phyloP scores from a whole-genome alignment of 2,888 invertebrate species.

The Andrena haemorrhoa region DNA sequence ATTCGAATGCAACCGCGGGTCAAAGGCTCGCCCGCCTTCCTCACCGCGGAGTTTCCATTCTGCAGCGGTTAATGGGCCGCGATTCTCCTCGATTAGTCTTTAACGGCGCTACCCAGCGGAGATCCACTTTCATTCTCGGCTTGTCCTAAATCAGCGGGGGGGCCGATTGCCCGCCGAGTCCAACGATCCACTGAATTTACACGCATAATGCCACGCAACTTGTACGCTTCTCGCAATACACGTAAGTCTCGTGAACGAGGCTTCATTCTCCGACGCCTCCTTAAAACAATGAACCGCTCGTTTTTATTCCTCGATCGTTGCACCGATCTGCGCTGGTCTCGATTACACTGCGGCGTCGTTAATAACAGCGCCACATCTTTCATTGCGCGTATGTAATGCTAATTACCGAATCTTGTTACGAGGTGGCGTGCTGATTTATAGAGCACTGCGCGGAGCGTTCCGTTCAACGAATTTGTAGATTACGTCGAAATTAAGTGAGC shows the following conservation, averaged over 20 bases:
- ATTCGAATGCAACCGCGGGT: conserved; percentile 47
- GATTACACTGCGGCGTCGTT: not conserved
- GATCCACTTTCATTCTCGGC: conserved; percentile 31
- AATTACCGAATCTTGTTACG: conserved; percentile 28
- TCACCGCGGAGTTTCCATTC: conserved; percentile 27
- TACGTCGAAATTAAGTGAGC: conserved; percentile 5
- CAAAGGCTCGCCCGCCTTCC: conserved; percentile 36
- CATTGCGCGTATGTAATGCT: not conserved
- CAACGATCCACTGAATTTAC: conserved; percentile 30
- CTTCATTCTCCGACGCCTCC: not conserved
- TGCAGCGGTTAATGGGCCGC: conserved; percentile 38
- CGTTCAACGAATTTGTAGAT: conserved; percentile 22
- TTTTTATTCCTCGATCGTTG: not conserved
- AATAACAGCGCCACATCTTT: not conserved
- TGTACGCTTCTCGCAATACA: conserved; percentile 12
- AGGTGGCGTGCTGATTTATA: conserved; percentile 21
- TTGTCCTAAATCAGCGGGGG: conserved; percentile 48
- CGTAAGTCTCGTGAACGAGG: not conserved
- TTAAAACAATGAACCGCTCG: not conserved
- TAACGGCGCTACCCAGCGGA: conserved; percentile 37
- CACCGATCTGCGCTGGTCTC: not conserved
- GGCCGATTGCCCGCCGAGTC: conserved; percentile 34
- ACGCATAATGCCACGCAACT: not conserved
- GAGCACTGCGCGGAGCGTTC: conserved; percentile 8
- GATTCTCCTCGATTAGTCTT: conserved; percentile 54